Conservation (phyloP, 1,140 invertebrate species). For the Geopemphigus sp. region DNA sequence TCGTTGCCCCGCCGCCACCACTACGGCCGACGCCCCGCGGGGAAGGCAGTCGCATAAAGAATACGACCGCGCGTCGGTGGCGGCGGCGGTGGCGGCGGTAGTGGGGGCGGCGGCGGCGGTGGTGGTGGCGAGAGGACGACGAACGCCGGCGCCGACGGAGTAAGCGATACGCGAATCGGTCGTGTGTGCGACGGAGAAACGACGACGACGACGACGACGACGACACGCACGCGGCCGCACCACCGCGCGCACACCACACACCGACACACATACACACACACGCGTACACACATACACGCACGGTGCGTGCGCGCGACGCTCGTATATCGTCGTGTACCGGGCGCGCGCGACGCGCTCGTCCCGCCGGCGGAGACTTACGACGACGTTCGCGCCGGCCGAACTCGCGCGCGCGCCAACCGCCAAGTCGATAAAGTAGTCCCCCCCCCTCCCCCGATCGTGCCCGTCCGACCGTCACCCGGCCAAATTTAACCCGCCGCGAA, state of each 20-base stretch:
- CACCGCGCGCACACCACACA: not conserved
- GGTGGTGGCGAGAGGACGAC: not conserved
- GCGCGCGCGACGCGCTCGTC: constrained; percentile 42
- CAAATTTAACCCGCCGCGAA: too few relatives aligned
- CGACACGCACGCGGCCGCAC: not conserved
- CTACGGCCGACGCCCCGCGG: not conserved
- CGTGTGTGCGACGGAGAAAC: constrained; percentile 28
- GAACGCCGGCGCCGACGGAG: constrained; percentile 45
- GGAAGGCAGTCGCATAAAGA: constrained; percentile 36
- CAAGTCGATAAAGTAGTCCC: not conserved
- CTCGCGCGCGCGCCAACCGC: constrained; percentile 2
- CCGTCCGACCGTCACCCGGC: too few relatives aligned
- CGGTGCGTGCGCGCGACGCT: constrained; percentile 27
- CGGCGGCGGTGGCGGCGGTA: not conserved
- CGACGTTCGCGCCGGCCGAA: constrained; percentile 26
- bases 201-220: not conserved
- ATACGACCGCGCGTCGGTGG: not conserved
- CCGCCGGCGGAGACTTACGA: constrained; percentile 43
- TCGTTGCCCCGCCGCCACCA: not conserved
- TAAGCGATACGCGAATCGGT: not conserved
- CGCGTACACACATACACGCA: not conserved
- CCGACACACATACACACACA: not conserved
- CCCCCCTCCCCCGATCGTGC: too few relatives aligned
- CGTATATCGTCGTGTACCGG: constrained; percentile 18
- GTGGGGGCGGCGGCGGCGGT: too few relatives aligned